Percentiles rank a stretch among this genome's conserved stretches.
Conservation (phyloP, 2,888 invertebrate genomes). For the Noctua comes region DNA sequence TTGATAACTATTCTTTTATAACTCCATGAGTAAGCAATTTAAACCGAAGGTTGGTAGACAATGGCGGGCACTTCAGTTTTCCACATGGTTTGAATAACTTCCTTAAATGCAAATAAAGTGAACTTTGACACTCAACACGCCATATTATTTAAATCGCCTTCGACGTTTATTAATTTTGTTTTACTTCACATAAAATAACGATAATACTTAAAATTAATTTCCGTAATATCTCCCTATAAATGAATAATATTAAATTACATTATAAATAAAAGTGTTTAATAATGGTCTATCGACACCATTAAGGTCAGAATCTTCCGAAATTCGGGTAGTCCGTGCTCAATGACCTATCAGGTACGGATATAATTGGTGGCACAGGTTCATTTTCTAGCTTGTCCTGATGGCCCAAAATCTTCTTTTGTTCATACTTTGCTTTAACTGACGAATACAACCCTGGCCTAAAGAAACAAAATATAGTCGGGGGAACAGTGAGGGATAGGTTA, state of each 20-base stretch:
- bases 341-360: slow-evolving; percentile 9
- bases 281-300: background rate
- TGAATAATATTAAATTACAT: background rate
- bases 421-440: background rate
- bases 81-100: slow-evolving; percentile 39
- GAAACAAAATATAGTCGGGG: background rate
- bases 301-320: background rate
- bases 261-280: background rate
- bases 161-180: slow-evolving; percentile 19
- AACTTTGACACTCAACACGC: slow-evolving; percentile 37
- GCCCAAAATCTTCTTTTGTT: too few relatives aligned
- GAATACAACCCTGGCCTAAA: background rate
- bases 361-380: background rate
- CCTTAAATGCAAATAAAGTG: slow-evolving; percentile 37
- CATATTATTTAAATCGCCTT: slow-evolving; percentile 29
- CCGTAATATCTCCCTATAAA: background rate
- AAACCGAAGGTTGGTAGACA: slow-evolving; percentile 33
- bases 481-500: background rate
- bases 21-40: slow-evolving; percentile 42
- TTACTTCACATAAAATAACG: slow-evolving; percentile 1
- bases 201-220: background rate
- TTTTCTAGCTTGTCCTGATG: background rate
- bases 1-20: slow-evolving; percentile 20
- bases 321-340: background rate
- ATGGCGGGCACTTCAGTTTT: slow-evolving; percentile 27